Base-by-base conservation (phyloP, 2,888 invertebrate genomes). In the Pharmacophagus antenor region DNA sequence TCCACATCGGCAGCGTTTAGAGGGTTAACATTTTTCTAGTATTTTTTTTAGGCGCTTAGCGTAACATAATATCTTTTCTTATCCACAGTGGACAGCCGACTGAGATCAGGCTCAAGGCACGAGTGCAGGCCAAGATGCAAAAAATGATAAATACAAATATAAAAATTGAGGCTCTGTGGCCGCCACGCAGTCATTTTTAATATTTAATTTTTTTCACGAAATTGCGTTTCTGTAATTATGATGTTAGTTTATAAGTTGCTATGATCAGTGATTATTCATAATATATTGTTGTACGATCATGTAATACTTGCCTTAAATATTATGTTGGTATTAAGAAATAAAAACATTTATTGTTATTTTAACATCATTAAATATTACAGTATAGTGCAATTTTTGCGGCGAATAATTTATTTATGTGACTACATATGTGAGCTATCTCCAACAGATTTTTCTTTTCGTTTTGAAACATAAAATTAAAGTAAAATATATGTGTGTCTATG, bases 11-110 rank as follows among this genome's bases (percentile, higher is more conserved):
- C n/a, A n/a, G n/a, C n/a, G n/a, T n/a, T n/a, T n/a, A n/a, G n/a
- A n/a, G n/a, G n/a, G n/a, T n/a, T n/a, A 15, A 31, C 23, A 12
- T 2, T 1, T 31, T 31, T 0, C 10, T 31, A 12, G 12, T 3
- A 3, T 31, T 12, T 12, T 31, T 31, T 31, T 12, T 31, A 31
- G 15, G 15, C 15, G 15, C 31, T 31, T 12, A 31, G 15, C 15
- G 10, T 12, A 12, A 15, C 31, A 10, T n/a, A n/a, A n/a, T n/a
- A n/a, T n/a, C n/a, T 31, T 31, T n/a, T 48, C 21, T 41, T 10
- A 46, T 41, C 18, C 76, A 0, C 77, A 88, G 88, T 88, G 88
- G 88, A 82, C 84, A 21, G 67, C 85, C 0, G 73, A 82, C 70
- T 88, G 86, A 88, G 79, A 82, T 69, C 60, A 73, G 79, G 80